Conservation (phyloP, 2,113 vertebrate genomes). For the Herpetotheres cachinnans region DNA sequence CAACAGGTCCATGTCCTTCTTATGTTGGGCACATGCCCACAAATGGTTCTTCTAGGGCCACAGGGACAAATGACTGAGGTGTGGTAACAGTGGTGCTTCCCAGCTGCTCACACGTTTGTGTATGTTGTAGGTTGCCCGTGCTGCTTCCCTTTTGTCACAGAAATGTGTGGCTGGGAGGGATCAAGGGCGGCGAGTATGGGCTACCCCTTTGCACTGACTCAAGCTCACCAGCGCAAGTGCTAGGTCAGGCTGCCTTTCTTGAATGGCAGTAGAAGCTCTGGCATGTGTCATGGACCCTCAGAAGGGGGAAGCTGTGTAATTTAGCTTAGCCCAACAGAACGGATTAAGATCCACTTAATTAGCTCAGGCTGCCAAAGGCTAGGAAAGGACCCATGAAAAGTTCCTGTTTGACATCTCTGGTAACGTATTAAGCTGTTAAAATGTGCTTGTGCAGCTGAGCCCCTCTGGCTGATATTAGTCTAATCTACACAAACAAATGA, state of each 20-base stretch:
- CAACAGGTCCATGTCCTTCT: too few species aligned
- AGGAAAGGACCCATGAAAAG: not conserved
- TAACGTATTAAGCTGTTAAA: not conserved
- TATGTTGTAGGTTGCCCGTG: rapidly evolving
- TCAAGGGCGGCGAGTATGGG: not conserved
- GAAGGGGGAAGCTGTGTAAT: not conserved
- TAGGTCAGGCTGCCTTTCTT: not conserved
- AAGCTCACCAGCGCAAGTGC: rapidly evolving
- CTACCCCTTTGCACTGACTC: not conserved
- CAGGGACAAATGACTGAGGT: rapidly evolving
- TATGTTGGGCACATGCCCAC: too few species aligned
- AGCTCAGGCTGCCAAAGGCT: not conserved
- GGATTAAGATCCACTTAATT: not conserved
- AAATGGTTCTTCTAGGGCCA: not conserved
- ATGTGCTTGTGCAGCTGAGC: not conserved
- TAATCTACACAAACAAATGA: not conserved
- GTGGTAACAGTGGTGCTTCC: not conserved
- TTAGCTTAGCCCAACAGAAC: too few species aligned
- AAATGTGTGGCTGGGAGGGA: not conserved
- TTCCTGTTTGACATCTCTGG: not conserved
- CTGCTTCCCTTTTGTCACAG: not conserved
- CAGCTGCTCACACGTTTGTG: rapidly evolving
- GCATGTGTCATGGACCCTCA: rapidly evolving
- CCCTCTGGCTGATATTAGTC: not conserved
- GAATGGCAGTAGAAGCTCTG: too few species aligned